Evolutionary conservation across 1,140 invertebrate genomes (phyloP), one percentile per base, ranked within the genome.

Genomic region (Scaptomyza hsui): DNA sequence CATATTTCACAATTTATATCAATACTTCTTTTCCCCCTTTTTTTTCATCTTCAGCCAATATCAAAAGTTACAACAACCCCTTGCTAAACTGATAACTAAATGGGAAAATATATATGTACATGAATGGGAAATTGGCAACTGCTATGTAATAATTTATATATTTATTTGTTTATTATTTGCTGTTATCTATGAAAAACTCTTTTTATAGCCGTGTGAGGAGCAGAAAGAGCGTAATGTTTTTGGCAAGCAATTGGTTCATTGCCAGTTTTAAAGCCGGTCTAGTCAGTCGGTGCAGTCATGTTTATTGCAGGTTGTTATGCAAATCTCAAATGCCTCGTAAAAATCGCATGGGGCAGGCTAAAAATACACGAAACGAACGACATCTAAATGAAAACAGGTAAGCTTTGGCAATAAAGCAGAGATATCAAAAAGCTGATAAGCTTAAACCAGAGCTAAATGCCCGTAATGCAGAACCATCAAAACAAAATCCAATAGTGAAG

Each of bases 1-100:
- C 60, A 56, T 70, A 35, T 64, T 56, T 64, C 5, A 63, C 44
- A 70, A 64, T 70, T 70, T 56, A 55, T 55, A 42, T 24, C 21
- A 39, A 55, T 1, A 6, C 21, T 24, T 53, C 19, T 57, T 64
- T 47, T n/a, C 56, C 0, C n/a, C 2, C 12, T 10, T 42, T 67
- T 59, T 51, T 13, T 10, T n/a, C 16, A 7, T n/a, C 19, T n/a
- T 3, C 13, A 15, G 45, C 12, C 49, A 35, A 37, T 37, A 52
- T 37, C 49, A 37, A 52, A 37, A 26, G 49, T 32, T 21, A 26
- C 45, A 3, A 47, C 19, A 12, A 9, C 10, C 18, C 26, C 26
- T 9, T 29, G 5, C 45, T 47, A 47, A 47, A 47, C 32, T 21
- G 49, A 52, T 52, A 52, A 21, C 49, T 12, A 52, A 52, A 18